Base-by-base conservation (phyloP, 2,888 invertebrate genomes). In the Phlogophora meticulosa region DNA sequence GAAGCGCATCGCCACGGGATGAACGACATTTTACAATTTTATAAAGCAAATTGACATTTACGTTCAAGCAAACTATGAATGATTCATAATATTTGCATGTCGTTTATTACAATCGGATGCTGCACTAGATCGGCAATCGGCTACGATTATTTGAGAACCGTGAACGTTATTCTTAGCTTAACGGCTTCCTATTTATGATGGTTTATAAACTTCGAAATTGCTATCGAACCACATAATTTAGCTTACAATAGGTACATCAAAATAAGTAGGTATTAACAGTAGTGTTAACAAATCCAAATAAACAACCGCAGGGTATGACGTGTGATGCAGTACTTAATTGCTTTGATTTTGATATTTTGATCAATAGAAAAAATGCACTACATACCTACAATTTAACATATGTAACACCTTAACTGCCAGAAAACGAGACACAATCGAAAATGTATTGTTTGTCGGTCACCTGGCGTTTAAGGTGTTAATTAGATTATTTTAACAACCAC, bases 31-130 rank as follows among this genome's bases (percentile, higher is more conserved):
- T 65, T 68, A 43, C 28, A 46, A 38, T 40, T 32, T 48, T 17
- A 15, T 42, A 49, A 15, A 36, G 20, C 15, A 36, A 72, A 72
- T 67, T 67, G 42, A 61, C 34, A 22, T 72, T 49, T 17, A 61
- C 28, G 48, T 60, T 34, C 28, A 43, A 43, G 11, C 11, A n/a
- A 15, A 13, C 22, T 11, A 20, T 48, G 43, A 43, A 65, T 69
- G 20, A 70, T n/a, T 38, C 13, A 32, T 34, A 2, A 70, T 58
- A 70, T 58, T 40, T 48, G 71, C 71, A 46, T 46, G 13, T 4
- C 46, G 7, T 42, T 67, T 67, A 72, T 72, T 72, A 49, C 72
- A 28, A 22, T 36, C 28, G 72, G 72, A 61, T 48, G 17, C 10
- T 45, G 4, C 20, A 15, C 13, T 38, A 4, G 28, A 28, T 28